Conservation (phyloP, 2,797 vertebrate species). For the Balearica regulorum region DNA sequence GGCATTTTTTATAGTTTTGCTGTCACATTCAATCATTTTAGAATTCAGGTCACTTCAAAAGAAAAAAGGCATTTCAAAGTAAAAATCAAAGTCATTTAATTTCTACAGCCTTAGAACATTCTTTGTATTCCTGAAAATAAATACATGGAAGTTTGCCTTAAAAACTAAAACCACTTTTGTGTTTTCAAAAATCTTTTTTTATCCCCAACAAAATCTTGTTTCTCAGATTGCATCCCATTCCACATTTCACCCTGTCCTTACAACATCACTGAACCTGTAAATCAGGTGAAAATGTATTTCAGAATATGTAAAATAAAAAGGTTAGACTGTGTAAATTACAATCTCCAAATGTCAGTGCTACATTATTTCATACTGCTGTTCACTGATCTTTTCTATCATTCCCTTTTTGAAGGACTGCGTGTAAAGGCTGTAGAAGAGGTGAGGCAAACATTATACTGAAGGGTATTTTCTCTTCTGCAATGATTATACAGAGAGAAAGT, state of each 20-base stretch:
- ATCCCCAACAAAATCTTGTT: neutral
- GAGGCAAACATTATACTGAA: neutral
- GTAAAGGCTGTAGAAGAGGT: neutral
- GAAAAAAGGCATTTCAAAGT: neutral
- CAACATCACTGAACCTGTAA: neutral
- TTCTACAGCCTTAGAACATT: neutral
- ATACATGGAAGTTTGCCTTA: neutral
- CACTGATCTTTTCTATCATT: neutral
- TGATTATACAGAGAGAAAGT: neutral
- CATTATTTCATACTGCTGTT: neutral
- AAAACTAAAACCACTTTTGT: neutral
- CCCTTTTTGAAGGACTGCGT: neutral
- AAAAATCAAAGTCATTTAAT: neutral
- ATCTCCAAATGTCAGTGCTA: neutral
- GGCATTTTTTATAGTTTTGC: neutral
- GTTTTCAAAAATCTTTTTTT: neutral
- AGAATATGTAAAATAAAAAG: slow-evolving; percentile 29
- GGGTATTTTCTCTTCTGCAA: neutral
- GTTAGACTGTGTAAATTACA: neutral
- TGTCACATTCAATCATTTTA: neutral
- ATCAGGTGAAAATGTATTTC: neutral
- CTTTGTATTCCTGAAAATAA: neutral
- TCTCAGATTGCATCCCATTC: neutral
- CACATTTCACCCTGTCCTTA: neutral
- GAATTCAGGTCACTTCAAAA: neutral